Percentiles rank a stretch among this genome's conserved stretches.
Evolutionary conservation across 2,888 invertebrate species (phyloP).

Genomic region (Pachydiplax longipennis): DNA sequence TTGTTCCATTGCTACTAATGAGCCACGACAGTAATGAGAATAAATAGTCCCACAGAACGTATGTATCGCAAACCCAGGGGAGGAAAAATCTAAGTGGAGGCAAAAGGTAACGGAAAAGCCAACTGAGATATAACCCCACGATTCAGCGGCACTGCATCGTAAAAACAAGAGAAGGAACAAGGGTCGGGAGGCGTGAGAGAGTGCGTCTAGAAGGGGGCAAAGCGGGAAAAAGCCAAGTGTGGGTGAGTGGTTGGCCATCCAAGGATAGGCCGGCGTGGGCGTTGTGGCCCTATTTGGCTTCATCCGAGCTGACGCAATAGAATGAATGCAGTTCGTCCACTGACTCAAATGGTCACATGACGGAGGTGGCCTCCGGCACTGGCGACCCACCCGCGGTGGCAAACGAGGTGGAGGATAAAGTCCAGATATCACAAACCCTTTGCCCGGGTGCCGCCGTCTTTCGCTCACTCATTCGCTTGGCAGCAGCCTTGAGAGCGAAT

Average conservation of each 20-base stretch:
- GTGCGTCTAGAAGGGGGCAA: not conserved
- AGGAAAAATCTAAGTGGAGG: not conserved
- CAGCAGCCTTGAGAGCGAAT: conserved; percentile 13
- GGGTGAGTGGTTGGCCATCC: not conserved
- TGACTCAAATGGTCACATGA: not conserved
- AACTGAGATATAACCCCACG: too few species aligned
- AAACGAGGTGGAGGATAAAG: not conserved
- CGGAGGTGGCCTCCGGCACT: not conserved
- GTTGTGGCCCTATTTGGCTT: conserved; percentile 23
- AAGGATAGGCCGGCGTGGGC: conserved; percentile 11
- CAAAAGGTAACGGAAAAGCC: not conserved
- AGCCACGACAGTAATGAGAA: too few species aligned
- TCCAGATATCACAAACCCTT: not conserved
- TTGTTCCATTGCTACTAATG: too few species aligned
- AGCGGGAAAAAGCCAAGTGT: not conserved
- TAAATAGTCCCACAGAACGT: too few species aligned
- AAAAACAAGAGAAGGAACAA: not conserved
- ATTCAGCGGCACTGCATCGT: not conserved
- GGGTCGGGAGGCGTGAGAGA: not conserved
- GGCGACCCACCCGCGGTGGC: not conserved
- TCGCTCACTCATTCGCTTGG: not conserved
- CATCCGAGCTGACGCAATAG: not conserved
- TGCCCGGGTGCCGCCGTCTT: not conserved
- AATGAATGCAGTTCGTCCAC: not conserved
- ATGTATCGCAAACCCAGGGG: not conserved